Base-by-base conservation (phyloP, 2,113 vertebrate species). In the Pogonocichla stellata region DNA sequence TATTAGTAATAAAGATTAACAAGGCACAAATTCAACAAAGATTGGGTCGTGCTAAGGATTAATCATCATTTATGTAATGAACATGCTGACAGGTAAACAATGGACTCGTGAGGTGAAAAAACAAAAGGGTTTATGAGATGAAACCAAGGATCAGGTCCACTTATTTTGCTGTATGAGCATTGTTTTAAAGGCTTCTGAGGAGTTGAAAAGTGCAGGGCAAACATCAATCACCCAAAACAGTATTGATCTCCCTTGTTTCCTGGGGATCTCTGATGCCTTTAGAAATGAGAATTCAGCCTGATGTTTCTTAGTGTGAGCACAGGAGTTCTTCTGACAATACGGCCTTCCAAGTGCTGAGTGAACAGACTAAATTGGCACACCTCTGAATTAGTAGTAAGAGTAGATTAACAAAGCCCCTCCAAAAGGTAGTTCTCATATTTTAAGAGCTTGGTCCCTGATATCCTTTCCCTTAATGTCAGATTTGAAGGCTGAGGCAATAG, bases 51-150 rank as follows among this genome's bases (percentile, higher is more conserved):
- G 62, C 43, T 87, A 42, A 80, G 57, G 45, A 79, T 94, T 94
- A 90, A 87, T 94, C 1, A 0, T 79, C 36, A 61, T 40, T 90
- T 75, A 72, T 65, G 66, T 90, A 73, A 34, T 66, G 71, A 88
- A 66, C 58, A 47, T 69, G 47, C 81, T 96, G 94, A 88, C 90
- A 90, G 34, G 67, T 61, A 73, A 93, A 94, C 75, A 93, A 73
- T 95, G 72, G 86, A 47, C 45, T 65, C 71, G 29, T 56, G 74
- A 94, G 36, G 40, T 88, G 71, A 92, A 94, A 91, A 94, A 43
- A 51, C 69, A 72, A 48, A 86, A 90, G 42, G 8, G 7, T 57
- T 91, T 58, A 77, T 66, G 2, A 86, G 71, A 95, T 92, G 79
- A 96, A 94, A 94, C 79, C 8, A 12, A 83, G 33, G 71, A 82